Conservation (phyloP, 2,797 vertebrate genomes). For the Antennarius maculatus region DNA sequence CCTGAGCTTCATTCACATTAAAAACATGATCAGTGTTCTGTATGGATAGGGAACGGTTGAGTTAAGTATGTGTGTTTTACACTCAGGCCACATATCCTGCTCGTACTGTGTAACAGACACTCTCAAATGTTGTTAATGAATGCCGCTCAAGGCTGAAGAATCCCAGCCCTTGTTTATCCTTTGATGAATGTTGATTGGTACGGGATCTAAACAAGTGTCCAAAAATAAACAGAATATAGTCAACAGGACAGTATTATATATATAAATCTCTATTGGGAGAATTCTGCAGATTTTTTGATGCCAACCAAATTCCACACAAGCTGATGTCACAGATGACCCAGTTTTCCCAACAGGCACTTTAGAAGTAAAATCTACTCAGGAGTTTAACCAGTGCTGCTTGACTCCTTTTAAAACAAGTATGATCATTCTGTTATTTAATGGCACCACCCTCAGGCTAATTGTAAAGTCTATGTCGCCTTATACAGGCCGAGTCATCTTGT, state of each 20-base stretch:
- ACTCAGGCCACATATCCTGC: not conserved
- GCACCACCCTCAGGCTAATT: not conserved
- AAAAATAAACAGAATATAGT: constrained; percentile 3
- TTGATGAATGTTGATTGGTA: constrained; percentile 33
- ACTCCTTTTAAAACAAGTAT: not conserved
- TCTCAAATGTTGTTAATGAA: constrained; percentile 37
- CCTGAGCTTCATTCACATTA: constrained; percentile 47
- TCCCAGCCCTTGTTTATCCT: constrained; percentile 64
- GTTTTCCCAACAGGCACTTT: not conserved
- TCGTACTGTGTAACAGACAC: constrained; percentile 5
- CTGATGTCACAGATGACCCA: not conserved
- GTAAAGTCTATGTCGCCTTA: not conserved
- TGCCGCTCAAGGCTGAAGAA: constrained; percentile 45
- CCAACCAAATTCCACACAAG: constrained; percentile 7
- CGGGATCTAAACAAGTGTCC: constrained; percentile 23
- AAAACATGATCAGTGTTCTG: constrained; percentile 28
- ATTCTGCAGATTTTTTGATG: constrained; percentile 38
- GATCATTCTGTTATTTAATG: constrained; percentile 4
- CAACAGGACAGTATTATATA: constrained; percentile 3
- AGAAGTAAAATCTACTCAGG: not conserved
- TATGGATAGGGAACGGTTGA: constrained; percentile 9
- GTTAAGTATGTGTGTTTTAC: constrained; percentile 10
- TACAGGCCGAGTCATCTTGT: not conserved
- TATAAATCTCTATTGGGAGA: not conserved
- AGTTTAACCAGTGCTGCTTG: constrained; percentile 22